Base-by-base conservation (phyloP, 2,888 invertebrate genomes). In the Drosophila austrosaltans region DNA sequence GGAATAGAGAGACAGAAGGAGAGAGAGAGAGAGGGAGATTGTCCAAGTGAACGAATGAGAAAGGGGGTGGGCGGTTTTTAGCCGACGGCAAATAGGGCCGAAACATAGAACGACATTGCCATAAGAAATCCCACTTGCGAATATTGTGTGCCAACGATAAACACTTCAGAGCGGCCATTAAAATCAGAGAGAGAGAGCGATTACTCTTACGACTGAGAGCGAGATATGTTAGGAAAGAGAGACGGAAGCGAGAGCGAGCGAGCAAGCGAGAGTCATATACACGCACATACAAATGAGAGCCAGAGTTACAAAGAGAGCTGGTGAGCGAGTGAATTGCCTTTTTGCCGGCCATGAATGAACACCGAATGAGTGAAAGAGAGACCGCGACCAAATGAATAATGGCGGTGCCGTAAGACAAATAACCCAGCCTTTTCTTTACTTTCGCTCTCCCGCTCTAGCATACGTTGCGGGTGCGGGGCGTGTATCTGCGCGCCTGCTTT, bases 131-230 rank as follows among this genome's bases (percentile, higher is more conserved):
- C 87, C 89, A 83, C 82, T 89, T 85, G 90, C 80, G 88, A 91
- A 90, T 87, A 91, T 90, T 89, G 90, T 90, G 85, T 90, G 90
- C 90, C 85, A 90, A 90, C 91, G 82, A 91, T 91, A 91, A 91
- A 92, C 91, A 91, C 92, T 91, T 91, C 91, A 91, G 89, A 91
- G 91, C 92, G 91, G 91, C 91, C 92, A 91, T 91, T 91, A 91
- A 91, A 91, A 91, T 91, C 90, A 87, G 80, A 73, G 74, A 53
- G 65, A 57, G 58, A 32, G 63, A 39, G 68, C 48, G 67, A 60
- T 65, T 32, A 25, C 53, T 39, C 58, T 58, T 39, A 8, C 58
- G 10, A 39, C 57, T 22, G 59, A 54, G 48, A 25, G 48, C 30
- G 63, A 32, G 69, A 36, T 4, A 16, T 42, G 61, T 16, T 48